Base-by-base conservation (phyloP, 2,888 invertebrate species). In the Copidosoma aretas region DNA sequence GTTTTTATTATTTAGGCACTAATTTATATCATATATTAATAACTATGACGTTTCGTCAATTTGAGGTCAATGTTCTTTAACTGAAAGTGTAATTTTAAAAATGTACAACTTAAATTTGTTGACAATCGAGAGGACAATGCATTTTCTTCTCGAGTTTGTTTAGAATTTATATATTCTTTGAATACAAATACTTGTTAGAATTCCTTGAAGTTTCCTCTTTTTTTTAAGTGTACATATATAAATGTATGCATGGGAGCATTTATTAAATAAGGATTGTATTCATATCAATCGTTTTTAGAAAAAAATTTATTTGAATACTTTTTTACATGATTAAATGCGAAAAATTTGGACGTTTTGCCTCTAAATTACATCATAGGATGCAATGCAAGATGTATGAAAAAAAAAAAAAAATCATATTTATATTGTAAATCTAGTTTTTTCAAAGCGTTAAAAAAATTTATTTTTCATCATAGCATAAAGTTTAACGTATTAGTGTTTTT, bases 181-280 rank as follows among this genome's bases (percentile, higher is more conserved):
- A 63, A 25, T 60, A 60, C 15, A 49, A 57, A 52, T 58, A 17
- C n/a, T 59, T 71, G 61, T 70, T 67, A 59, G 46, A 64, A 61
- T 63, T 54, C 32, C 41, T 53, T 46, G n/a, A 57, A 49, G 21
- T 52, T 25, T 43, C 64, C 67, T 41, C 43, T 49, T 49, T 64
- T 69, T 61, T 64, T 64, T 60, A 21, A 49, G 60, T 67, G 61
- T 71, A 60, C 67, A 71, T 73, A 71, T 66, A 62, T 68, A 65
- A 65, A 68, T 66, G 68, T 64, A 70, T 68, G 61, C 62, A 71
- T 64, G 32, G 21, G 51, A 66, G n/a, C 32, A 63, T 63, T 60
- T 32, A 24, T 24, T 60, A 39, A 51, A 63, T 57, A 66, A 64
- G 58, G 61, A 57, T 63, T 21, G 43, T 43, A 43, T 61, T 24